These are phyloP conservation scores for Coregonus clupeaformis DNA, from an alignment of 2,113 vertebrate genomes.

Conservation along the genomic window DNA sequence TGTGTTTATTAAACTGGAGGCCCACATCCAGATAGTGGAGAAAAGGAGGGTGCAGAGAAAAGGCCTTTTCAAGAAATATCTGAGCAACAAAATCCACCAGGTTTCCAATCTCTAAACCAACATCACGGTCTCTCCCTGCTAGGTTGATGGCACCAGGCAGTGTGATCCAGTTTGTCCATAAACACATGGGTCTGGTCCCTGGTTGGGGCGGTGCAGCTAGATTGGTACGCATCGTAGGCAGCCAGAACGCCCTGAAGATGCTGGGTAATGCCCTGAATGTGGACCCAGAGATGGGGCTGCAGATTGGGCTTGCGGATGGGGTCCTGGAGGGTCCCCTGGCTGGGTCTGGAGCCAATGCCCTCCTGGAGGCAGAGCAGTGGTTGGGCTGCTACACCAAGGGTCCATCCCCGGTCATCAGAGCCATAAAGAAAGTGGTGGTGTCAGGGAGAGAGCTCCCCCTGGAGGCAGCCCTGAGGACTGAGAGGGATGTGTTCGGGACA, in stretches of 20 bases:
- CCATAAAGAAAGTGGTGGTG: conserved; percentile 81
- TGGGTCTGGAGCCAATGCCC: conserved; percentile 8
- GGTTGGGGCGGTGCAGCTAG: conserved; percentile 89
- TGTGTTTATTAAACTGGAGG: too few species aligned
- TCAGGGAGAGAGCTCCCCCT: conserved; percentile 83
- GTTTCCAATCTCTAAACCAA: not conserved
- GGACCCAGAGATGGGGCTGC: conserved; percentile 70
- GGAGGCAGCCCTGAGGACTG: conserved; percentile 81
- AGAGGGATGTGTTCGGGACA: conserved; percentile 85
- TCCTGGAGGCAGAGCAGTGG: conserved; percentile 77
- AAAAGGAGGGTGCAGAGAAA: too few species aligned
- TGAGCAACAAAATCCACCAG: not conserved
- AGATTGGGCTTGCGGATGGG: conserved; percentile 79
- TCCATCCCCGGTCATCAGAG: conserved; percentile 77
- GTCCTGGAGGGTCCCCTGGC: conserved; percentile 58
- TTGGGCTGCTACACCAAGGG: conserved; percentile 75
- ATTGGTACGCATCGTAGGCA: conserved; percentile 80
- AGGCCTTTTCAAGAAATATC: too few species aligned
- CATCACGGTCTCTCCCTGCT: conserved; percentile 9
- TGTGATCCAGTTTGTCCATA: conserved; percentile 93
- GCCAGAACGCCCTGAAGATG: conserved; percentile 79
- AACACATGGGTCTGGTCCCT: conserved; percentile 91
- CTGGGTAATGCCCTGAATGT: conserved; percentile 75
- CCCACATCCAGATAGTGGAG: too few species aligned
- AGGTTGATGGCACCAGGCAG: conserved; percentile 87